phyloP scores from a whole-genome alignment of 1,140 invertebrate genomes.

The Drosophila murphyi region DNA sequence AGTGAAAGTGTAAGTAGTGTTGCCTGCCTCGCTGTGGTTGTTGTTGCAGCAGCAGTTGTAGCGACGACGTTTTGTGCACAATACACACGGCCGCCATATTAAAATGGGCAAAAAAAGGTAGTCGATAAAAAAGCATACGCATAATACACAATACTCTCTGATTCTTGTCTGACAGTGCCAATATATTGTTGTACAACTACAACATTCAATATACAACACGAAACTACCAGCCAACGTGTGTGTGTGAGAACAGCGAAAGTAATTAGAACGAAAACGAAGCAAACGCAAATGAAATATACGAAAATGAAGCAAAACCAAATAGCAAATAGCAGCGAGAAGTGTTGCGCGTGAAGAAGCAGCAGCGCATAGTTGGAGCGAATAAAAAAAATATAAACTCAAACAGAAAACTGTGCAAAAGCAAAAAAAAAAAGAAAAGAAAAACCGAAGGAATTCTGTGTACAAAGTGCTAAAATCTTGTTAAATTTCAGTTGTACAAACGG shows the following conservation, averaged over 20 bases:
- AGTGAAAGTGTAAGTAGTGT: slow-evolving; percentile 71
- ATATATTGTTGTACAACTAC: slow-evolving; percentile 29
- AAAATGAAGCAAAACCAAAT: slow-evolving; percentile 50
- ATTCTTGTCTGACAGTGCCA: slow-evolving; percentile 38
- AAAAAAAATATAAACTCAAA: slow-evolving; percentile 36
- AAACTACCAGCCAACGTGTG: slow-evolving; percentile 33
- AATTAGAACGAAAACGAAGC: slow-evolving; percentile 64
- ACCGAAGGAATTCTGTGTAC: slow-evolving; percentile 21
- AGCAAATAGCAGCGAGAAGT: slow-evolving; percentile 42
- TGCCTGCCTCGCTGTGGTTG: slow-evolving; percentile 49
- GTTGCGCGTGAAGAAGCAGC: slow-evolving; percentile 51
- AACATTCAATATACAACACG: slow-evolving; percentile 19
- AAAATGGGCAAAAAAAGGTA: slow-evolving; percentile 61
- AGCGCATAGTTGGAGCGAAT: slow-evolving; percentile 49
- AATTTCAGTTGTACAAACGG: slow-evolving; percentile 41
- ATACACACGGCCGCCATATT: slow-evolving; percentile 63
- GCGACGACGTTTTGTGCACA: slow-evolving; percentile 54
- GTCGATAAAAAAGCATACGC: slow-evolving; percentile 38
- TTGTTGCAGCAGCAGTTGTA: slow-evolving; percentile 43
- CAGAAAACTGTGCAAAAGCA: slow-evolving; percentile 12
- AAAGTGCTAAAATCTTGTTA: slow-evolving; percentile 38
- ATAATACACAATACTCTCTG: slow-evolving; percentile 36
- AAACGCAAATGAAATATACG: slow-evolving; percentile 41
- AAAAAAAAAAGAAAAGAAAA: slow-evolving; percentile 14
- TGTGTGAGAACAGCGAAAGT: slow-evolving; percentile 55